These are phyloP conservation scores for Erebia epiphron DNA, from an alignment of 2,888 invertebrate species.

Conservation along the genomic window DNA sequence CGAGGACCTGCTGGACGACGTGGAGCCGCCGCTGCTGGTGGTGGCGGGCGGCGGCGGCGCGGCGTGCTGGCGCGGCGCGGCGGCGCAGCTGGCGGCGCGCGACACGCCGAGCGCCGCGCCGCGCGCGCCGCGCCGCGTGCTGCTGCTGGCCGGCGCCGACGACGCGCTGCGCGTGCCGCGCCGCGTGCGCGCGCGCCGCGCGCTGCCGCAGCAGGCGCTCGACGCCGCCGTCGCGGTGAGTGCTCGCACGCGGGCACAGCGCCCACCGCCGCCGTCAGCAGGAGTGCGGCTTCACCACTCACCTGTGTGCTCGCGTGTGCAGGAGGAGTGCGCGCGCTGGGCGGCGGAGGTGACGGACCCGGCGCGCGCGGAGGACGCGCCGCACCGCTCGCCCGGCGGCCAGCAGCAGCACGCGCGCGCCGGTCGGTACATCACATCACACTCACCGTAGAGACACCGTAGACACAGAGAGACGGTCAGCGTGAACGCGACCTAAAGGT, in stretches of 20 bases:
- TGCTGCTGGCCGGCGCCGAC: conserved; percentile 85
- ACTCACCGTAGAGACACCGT: too few species aligned
- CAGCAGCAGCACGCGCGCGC: background rate
- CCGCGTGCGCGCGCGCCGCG: conserved; percentile 81
- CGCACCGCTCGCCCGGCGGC: background rate
- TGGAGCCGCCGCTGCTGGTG: conserved; percentile 50
- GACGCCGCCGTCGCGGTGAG: conserved; percentile 78
- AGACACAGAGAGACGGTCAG: too few species aligned
- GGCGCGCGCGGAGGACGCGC: background rate
- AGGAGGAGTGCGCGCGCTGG: conserved; percentile 68
- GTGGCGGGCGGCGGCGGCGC: conserved; percentile 48
- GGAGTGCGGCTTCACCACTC: conserved; percentile 48
- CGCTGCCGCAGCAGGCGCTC: conserved; percentile 87
- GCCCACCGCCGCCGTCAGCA: conserved; percentile 82
- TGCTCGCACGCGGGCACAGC: too few species aligned
- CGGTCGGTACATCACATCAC: too few species aligned
- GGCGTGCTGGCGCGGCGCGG: conserved; percentile 41
- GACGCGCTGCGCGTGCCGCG: conserved; percentile 85
- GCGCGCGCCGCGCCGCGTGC: conserved; percentile 66
- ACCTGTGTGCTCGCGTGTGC: conserved; percentile 26
- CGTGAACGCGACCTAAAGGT: too few species aligned
- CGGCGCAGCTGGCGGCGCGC: conserved; percentile 36
- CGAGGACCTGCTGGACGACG: conserved; percentile 80
- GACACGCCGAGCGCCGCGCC: conserved; percentile 14
- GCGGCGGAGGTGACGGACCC: conserved; percentile 42